phyloP scores from a whole-genome alignment of 2,888 invertebrate species.

The Biston betularia region DNA sequence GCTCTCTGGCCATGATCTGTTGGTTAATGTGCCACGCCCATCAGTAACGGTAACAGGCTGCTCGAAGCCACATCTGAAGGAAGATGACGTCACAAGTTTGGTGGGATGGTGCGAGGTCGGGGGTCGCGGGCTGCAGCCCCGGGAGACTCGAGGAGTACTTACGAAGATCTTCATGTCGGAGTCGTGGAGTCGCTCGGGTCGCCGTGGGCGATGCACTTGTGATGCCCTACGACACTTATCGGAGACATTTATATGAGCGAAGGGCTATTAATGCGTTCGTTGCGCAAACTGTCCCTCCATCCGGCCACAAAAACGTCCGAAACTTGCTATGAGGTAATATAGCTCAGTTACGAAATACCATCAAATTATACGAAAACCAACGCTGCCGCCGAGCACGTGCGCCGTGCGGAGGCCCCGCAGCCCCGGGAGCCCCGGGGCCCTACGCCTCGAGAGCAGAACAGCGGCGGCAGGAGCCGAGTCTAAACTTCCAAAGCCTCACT shows the following conservation, averaged over 20 bases:
- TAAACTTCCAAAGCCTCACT: too few relatives aligned
- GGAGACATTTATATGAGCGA: slow-evolving; percentile 56
- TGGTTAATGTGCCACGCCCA: background rate
- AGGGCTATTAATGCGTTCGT: slow-evolving; percentile 49
- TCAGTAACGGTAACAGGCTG: too few relatives aligned
- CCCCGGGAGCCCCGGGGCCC: too few relatives aligned
- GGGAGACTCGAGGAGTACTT: slow-evolving; percentile 48
- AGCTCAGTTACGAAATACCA: slow-evolving; percentile 39
- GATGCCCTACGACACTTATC: slow-evolving; percentile 41
- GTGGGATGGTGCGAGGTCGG: background rate
- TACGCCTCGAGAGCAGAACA: too few relatives aligned
- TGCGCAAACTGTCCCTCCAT: slow-evolving; percentile 51
- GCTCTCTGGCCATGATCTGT: background rate
- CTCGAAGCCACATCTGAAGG: too few relatives aligned
- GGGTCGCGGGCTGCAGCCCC: background rate
- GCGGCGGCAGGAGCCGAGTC: too few relatives aligned
- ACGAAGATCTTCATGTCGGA: slow-evolving; percentile 67
- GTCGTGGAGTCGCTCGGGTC: slow-evolving; percentile 34
- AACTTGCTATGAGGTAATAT: slow-evolving; percentile 40
- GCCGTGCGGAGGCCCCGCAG: too few relatives aligned
- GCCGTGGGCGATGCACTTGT: slow-evolving; percentile 40
- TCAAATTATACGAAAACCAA: slow-evolving; percentile 35
- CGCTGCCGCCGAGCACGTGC: slow-evolving; percentile 26
- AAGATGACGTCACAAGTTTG: too few relatives aligned
- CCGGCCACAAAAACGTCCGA: slow-evolving; percentile 33